phyloP scores from a whole-genome alignment of 2,113 vertebrate species.

The Pimephales promelas region DNA sequence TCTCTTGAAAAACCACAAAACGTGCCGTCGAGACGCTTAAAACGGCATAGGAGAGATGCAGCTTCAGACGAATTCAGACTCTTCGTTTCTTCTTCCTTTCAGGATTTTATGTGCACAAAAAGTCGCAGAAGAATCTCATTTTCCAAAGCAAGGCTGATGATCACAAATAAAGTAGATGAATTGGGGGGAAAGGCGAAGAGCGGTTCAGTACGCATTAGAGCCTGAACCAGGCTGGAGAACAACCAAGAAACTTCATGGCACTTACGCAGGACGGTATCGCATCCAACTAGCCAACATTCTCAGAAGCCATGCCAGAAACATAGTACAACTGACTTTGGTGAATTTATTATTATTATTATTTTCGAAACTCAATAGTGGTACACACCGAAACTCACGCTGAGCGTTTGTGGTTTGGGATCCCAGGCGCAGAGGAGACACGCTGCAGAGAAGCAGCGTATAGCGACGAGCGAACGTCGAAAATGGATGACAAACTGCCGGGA shows the following conservation, averaged over 20 bases:
- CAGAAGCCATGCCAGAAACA: constrained; percentile 25
- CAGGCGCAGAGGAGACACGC: constrained; percentile 15
- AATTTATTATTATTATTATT: background rate
- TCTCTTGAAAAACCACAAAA: constrained; percentile 7
- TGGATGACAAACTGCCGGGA: background rate
- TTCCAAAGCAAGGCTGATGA: constrained; percentile 49
- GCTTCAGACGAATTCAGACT: constrained; percentile 43
- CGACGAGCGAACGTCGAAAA: constrained; percentile 23
- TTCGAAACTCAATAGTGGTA: background rate
- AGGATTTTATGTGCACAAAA: constrained; percentile 66
- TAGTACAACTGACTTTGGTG: constrained; percentile 8
- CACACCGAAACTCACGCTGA: constrained; percentile 24
- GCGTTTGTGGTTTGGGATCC: constrained; percentile 30
- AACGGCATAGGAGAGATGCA: constrained; percentile 43
- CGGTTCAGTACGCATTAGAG: constrained; percentile 60
- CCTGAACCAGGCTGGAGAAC: constrained; percentile 41
- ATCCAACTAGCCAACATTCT: constrained; percentile 50
- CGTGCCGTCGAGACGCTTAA: constrained; percentile 39
- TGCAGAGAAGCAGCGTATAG: constrained; percentile 34
- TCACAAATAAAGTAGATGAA: constrained; percentile 40
- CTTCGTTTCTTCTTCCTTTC: constrained; percentile 24
- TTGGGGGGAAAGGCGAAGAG: constrained; percentile 20
- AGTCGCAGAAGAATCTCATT: constrained; percentile 70
- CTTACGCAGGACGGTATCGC: constrained; percentile 55
- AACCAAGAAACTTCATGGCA: constrained; percentile 71